Percentiles rank a stretch among this genome's conserved stretches.
Evolutionary conservation across 2,888 invertebrate genomes (phyloP).

Genomic region (Drosophila yooni): DNA sequence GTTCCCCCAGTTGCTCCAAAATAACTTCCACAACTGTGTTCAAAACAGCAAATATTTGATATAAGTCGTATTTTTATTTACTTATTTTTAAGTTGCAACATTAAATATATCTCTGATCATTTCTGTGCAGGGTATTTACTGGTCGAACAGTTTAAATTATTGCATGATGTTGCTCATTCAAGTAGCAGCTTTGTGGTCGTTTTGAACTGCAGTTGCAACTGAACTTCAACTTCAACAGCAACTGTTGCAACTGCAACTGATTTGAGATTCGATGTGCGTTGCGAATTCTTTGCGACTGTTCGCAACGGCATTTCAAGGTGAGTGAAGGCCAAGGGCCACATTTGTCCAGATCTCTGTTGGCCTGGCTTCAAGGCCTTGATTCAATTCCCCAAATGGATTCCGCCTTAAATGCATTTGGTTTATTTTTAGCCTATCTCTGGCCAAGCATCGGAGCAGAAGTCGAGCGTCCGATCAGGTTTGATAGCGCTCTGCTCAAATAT

Average conservation of each 20-base stretch:
- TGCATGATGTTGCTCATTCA: slow-evolving; percentile 25
- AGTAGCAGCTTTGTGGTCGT: slow-evolving; percentile 21
- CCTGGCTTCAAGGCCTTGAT: slow-evolving; percentile 43
- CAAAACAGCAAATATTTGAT: neutral
- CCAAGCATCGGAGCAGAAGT: slow-evolving; percentile 38
- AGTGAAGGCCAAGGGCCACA: slow-evolving; percentile 85
- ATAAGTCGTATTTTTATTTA: neutral
- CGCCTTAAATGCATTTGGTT: slow-evolving; percentile 52
- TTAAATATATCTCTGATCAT: neutral
- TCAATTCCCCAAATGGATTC: slow-evolving; percentile 26
- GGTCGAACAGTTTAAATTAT: neutral
- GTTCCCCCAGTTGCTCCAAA: neutral
- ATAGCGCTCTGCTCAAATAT: slow-evolving; percentile 53
- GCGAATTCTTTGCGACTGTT: slow-evolving; percentile 32
- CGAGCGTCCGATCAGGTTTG: slow-evolving; percentile 70
- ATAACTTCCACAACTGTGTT: neutral
- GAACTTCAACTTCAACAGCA: slow-evolving; percentile 35
- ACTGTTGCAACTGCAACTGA: slow-evolving; percentile 48
- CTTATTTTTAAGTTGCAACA: neutral
- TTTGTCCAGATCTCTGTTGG: slow-evolving; percentile 61
- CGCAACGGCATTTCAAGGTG: slow-evolving; percentile 83
- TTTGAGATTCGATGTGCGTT: slow-evolving; percentile 55
- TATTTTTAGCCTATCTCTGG: slow-evolving; percentile 67
- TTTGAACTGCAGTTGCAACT: slow-evolving; percentile 34
- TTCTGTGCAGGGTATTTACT: neutral